Base-by-base conservation (phyloP, 1,140 invertebrate species). In the Apis cerana region DNA sequence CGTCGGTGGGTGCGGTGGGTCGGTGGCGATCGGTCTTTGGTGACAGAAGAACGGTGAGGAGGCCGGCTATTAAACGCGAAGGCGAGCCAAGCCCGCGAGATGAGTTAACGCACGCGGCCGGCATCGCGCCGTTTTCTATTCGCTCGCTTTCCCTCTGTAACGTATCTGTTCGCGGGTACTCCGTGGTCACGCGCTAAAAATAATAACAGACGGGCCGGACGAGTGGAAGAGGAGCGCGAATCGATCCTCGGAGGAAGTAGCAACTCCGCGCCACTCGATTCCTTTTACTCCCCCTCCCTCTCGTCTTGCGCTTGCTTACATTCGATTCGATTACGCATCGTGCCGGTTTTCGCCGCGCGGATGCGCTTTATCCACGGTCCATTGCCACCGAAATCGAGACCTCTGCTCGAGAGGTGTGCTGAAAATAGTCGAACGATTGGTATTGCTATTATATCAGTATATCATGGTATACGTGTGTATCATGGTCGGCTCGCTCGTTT, bases 1-100 rank as follows among this genome's bases (percentile, higher is more conserved):
- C 56, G 10, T 58, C 70, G 17, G 56, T 82, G 77, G 89, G 89
- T 88, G 89, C 88, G 89, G 89, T 89, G 72, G 85, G 27, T 75
- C 78, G 58, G 80, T 78, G 59, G 67, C 59, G 83, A 80, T 78
- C 80, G 61, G 62, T 59, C 81, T 88, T 89, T 83, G 84, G 84
- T 83, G 88, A 90, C 86, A 89, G 86, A 88, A 4, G 33, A 33
- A 33, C 33, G 33, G 33, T 2, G 33, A 33, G 33, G 85, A 61
- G 69, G 69, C 76, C 74, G 65, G 65, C 85, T 71, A 88, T 89
- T 90, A 90, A 33, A 33, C 33, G 27, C 27, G 1, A 33, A 33
- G 86, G 76, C 89, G 84, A 81, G 86, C 90, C 88, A 90, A 90
- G 87, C 89, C 89, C 48, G 85, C 82, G 68, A 52, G 82, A 90